These are phyloP conservation scores for Spatulosminthurus flaviceps DNA, from an alignment of 2,888 invertebrate species.

Conservation along the genomic window DNA sequence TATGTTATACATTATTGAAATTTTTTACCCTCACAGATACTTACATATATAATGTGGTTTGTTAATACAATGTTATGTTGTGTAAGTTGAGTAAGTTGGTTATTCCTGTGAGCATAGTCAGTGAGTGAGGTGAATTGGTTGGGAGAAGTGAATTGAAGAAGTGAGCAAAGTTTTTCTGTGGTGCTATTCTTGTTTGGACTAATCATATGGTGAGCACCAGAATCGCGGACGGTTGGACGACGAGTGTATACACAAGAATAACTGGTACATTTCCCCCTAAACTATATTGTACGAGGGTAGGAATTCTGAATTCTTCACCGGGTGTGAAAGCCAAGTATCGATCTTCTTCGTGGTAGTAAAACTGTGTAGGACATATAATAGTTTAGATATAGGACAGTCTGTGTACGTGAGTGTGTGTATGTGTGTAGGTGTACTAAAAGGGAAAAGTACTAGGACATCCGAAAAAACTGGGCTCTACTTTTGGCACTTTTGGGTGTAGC, in stretches of 20 bases:
- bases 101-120: slow-evolving; percentile 4
- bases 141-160: slow-evolving; percentile 10
- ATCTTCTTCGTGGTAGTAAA: not conserved
- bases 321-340: slow-evolving; percentile 33
- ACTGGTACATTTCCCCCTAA: not conserved
- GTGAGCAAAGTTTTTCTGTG: not conserved
- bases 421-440: not conserved
- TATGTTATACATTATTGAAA: too few relatives aligned
- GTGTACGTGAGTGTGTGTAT: not conserved
- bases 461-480: not conserved
- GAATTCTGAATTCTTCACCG: slow-evolving; percentile 9
- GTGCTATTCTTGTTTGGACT: slow-evolving; percentile 26
- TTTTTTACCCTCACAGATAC: too few relatives aligned
- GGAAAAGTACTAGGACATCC: slow-evolving; percentile 3
- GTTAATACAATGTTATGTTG: not conserved
- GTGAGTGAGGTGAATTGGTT: slow-evolving; percentile 4
- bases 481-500: not conserved
- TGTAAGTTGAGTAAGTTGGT: not conserved
- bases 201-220: slow-evolving; percentile 16
- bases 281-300: not conserved
- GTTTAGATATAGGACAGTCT: not conserved
- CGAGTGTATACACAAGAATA: slow-evolving; percentile 2
- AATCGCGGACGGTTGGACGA: not conserved
- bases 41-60: not conserved
- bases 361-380: too few relatives aligned